A percentile compares a stretch with the other conserved stretches of the same genome.
These are phyloP conservation scores for Rhodinocichla rosea DNA, from an alignment of 2,113 vertebrate genomes.

Conservation along the genomic window DNA sequence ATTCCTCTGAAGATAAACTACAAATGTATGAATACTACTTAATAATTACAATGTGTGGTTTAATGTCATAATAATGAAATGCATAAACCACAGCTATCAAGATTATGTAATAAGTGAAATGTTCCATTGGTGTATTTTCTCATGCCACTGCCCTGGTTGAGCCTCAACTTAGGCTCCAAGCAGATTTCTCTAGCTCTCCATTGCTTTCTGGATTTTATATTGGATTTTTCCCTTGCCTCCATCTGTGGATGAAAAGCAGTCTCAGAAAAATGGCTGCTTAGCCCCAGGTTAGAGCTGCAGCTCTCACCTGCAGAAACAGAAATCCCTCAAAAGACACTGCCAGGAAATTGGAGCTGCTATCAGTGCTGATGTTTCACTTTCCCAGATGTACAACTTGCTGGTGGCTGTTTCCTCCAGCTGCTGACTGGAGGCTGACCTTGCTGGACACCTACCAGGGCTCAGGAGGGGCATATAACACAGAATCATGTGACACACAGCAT, in stretches of 20 bases:
- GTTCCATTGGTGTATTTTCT: neutral
- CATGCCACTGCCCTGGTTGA: neutral
- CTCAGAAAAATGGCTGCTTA: neutral
- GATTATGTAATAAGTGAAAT: neutral
- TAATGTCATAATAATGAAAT: neutral
- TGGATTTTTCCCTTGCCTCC: neutral
- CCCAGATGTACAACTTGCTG: neutral
- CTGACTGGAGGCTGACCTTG: neutral
- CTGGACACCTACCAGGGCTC: neutral
- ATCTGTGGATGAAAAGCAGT: neutral
- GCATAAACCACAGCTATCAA: neutral
- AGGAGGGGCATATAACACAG: neutral
- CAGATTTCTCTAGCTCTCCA: neutral
- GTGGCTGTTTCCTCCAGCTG: neutral
- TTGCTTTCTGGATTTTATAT: neutral
- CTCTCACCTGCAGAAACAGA: neutral
- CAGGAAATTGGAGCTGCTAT: neutral
- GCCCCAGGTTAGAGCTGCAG: neutral
- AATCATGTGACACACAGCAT: no score
- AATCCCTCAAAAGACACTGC: neutral
- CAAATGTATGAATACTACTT: neutral
- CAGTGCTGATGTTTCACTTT: rapidly evolving
- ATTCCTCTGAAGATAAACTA: neutral
- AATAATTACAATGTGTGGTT: neutral
- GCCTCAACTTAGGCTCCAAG: neutral